These are phyloP conservation scores for Trididemnum clinides DNA, from an alignment of 23 tunicate genomes.

Conservation along the genomic window DNA sequence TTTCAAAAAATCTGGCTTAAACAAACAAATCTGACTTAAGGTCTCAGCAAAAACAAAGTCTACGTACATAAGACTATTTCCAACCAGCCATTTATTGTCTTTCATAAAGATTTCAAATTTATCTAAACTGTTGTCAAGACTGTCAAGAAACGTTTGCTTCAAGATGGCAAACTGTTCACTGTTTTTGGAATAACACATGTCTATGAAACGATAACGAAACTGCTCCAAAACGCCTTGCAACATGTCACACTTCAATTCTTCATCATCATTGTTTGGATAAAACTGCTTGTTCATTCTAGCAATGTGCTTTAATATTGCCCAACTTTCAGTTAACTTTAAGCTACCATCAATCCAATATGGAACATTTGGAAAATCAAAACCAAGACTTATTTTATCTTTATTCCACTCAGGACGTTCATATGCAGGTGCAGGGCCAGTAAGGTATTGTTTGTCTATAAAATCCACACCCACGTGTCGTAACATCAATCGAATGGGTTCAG, in stretches of 20 bases:
- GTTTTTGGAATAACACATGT: slow-evolving; percentile 38
- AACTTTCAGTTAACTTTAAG: slow-evolving; percentile 78
- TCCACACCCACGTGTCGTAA: slow-evolving; percentile 38
- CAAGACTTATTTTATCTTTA: slow-evolving; percentile 44
- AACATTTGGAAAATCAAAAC: slow-evolving; percentile 79
- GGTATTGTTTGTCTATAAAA: slow-evolving; percentile 47
- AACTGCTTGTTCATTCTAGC: slow-evolving; percentile 45
- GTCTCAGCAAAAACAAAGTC: slow-evolving; percentile 86
- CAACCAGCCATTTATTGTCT: slow-evolving; percentile 44
- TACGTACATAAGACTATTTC: slow-evolving; percentile 54
- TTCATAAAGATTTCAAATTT: slow-evolving; percentile 34
- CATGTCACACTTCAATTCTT: slow-evolving; percentile 45
- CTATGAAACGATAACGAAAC: slow-evolving; percentile 44
- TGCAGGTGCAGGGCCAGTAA: slow-evolving; percentile 53
- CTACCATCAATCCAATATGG: slow-evolving; percentile 85
- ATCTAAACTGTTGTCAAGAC: not conserved
- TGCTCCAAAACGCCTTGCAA: slow-evolving; percentile 58
- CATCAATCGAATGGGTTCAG: slow-evolving; percentile 72
- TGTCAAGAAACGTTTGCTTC: not conserved
- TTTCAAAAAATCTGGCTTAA: slow-evolving; percentile 32
- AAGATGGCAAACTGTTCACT: not conserved
- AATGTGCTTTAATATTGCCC: slow-evolving; percentile 76
- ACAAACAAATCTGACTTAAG: slow-evolving; percentile 69
- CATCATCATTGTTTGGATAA: slow-evolving; percentile 12
- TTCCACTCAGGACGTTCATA: slow-evolving; percentile 70